Conservation (phyloP, 1,140 invertebrate species). For the Stegodyphus dumicola region DNA sequence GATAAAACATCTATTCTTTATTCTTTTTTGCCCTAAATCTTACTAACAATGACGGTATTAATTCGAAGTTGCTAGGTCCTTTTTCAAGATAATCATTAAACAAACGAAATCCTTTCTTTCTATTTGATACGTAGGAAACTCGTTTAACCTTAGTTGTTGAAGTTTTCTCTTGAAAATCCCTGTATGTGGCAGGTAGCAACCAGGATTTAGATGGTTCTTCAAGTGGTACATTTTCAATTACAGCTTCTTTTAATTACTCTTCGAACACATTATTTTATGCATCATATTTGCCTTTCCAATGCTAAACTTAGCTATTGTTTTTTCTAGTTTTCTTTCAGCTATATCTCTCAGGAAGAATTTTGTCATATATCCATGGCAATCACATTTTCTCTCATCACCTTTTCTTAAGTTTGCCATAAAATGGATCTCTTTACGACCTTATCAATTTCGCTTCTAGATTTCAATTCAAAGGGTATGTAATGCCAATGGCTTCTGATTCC, state of each 20-base stretch:
- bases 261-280: slow-evolving; percentile 35
- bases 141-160: slow-evolving; percentile 3
- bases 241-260: slow-evolving; percentile 41
- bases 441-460: slow-evolving; percentile 16
- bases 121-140: background rate
- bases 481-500: slow-evolving; percentile 7
- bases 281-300: background rate
- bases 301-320: background rate
- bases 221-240: slow-evolving; percentile 53
- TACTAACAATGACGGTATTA: background rate
- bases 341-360: slow-evolving; percentile 8
- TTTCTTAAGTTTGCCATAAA: slow-evolving; percentile 16
- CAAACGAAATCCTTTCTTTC: slow-evolving; percentile 2
- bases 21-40: slow-evolving; percentile 5
- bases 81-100: slow-evolving; percentile 6
- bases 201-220: slow-evolving; percentile 1
- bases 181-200: slow-evolving; percentile 17
- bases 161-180: slow-evolving; percentile 16
- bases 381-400: slow-evolving; percentile 9
- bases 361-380: slow-evolving; percentile 19
- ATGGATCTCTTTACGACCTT: slow-evolving; percentile 3
- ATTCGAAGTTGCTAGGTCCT: slow-evolving; percentile 7
- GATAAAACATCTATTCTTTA: background rate
- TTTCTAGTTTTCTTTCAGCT: slow-evolving; percentile 4
- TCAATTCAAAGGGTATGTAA: slow-evolving; percentile 1